Conservation (phyloP, 2,888 invertebrate species). For the Dicyrtoma fusca region DNA sequence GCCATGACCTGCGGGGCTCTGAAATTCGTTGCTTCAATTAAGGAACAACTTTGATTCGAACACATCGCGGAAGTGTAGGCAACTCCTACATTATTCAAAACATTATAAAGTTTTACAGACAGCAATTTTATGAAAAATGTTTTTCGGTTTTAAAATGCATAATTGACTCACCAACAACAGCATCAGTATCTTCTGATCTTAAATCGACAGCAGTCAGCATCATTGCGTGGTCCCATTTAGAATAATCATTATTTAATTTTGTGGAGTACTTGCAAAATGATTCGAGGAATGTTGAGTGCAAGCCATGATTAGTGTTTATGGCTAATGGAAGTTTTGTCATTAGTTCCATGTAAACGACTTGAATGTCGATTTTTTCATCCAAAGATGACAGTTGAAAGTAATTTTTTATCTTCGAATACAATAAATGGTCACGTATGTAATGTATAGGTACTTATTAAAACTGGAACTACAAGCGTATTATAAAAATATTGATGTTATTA, state of each 20-base stretch:
- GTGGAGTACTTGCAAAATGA: constrained; percentile 39
- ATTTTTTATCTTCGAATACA: too few relatives aligned
- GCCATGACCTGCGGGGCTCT: constrained; percentile 7
- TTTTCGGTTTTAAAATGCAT: too few relatives aligned
- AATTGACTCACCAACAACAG: constrained; percentile 21
- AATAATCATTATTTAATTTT: constrained; percentile 29
- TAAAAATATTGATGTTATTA: too few relatives aligned
- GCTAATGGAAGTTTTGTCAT: constrained; percentile 29
- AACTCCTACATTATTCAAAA: neutral
- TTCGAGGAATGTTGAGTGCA: constrained; percentile 26
- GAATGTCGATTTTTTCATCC: constrained; percentile 31
- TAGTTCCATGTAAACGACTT: constrained; percentile 37
- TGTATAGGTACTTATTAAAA: too few relatives aligned
- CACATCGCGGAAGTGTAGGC: constrained; percentile 35
- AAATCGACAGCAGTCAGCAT: constrained; percentile 40
- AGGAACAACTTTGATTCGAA: constrained; percentile 37
- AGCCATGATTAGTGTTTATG: constrained; percentile 4
- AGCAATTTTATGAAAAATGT: neutral
- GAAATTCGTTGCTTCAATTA: constrained; percentile 25
- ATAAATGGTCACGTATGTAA: too few relatives aligned
- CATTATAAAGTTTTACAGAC: neutral
- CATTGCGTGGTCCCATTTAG: constrained; percentile 45
- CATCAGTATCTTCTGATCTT: neutral
- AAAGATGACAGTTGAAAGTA: too few relatives aligned
- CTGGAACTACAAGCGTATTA: too few relatives aligned